These are phyloP conservation scores for Tinea pellionella DNA, from an alignment of 2,888 invertebrate species.

Conservation along the genomic window DNA sequence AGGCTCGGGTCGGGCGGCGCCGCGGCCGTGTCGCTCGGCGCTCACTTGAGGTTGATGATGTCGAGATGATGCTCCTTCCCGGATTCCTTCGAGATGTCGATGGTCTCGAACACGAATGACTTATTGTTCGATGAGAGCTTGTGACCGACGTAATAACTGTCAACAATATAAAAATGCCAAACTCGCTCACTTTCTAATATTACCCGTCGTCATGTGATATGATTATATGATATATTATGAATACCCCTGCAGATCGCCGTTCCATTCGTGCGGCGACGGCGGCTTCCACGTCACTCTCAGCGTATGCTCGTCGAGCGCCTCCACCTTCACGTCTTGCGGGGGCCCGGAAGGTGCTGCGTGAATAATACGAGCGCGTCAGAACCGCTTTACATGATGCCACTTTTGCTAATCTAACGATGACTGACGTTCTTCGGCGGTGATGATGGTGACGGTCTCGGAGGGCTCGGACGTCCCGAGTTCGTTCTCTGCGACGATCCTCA, in stretches of 20 bases:
- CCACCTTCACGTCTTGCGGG: constrained; percentile 85
- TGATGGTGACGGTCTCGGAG: constrained; percentile 92
- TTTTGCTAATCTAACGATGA: background rate
- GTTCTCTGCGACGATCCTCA: constrained; percentile 93
- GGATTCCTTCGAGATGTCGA: constrained; percentile 91
- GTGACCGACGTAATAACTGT: constrained; percentile 91
- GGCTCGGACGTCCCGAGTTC: constrained; percentile 93
- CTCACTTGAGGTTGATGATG: constrained; percentile 79
- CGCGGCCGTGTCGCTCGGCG: no score
- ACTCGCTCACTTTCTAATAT: no score
- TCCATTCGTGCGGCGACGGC: constrained; percentile 90
- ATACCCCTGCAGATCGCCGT: constrained; percentile 82
- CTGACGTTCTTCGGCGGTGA: constrained; percentile 90
- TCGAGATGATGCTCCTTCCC: constrained; percentile 90
- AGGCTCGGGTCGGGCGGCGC: background rate
- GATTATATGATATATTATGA: background rate
- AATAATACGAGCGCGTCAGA: no score
- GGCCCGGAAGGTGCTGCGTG: constrained; percentile 78
- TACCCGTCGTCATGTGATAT: no score
- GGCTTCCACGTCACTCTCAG: constrained; percentile 92
- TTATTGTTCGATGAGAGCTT: constrained; percentile 86
- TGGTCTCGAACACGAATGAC: constrained; percentile 90
- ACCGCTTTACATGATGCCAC: no score
- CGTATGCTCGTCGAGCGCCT: constrained; percentile 88
- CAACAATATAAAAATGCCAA: no score